These are phyloP conservation scores for Bradypodion ventrale DNA, from an alignment of 2,797 vertebrate genomes.

Conservation along the genomic window DNA sequence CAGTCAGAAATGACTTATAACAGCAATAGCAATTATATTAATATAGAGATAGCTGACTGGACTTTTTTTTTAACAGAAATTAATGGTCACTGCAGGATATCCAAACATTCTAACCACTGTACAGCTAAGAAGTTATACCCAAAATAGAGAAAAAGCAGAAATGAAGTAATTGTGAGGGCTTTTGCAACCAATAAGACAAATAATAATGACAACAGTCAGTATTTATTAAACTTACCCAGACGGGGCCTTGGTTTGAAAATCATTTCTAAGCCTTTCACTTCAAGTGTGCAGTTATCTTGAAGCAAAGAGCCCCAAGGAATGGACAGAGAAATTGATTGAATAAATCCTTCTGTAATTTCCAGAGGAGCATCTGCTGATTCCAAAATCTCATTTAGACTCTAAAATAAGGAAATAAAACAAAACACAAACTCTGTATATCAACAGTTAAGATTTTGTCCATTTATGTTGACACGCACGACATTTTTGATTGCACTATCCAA, in stretches of 20 bases:
- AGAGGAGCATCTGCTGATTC: constrained; percentile 95
- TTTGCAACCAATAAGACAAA: background rate
- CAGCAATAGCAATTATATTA: too few species aligned
- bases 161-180: background rate
- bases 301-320: constrained; percentile 95
- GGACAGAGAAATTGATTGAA: constrained; percentile 94
- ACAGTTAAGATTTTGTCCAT: constrained; percentile 14
- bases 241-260: constrained; percentile 93
- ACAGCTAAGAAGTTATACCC: background rate
- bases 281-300: constrained; percentile 94
- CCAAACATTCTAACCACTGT: background rate
- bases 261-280: constrained; percentile 92
- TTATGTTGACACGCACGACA: background rate
- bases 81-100: background rate
- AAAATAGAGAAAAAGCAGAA: background rate
- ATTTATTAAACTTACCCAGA: constrained; percentile 80
- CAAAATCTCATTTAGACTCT: constrained; percentile 97
- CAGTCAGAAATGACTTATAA: too few species aligned
- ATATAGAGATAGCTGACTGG: background rate
- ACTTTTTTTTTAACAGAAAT: background rate
- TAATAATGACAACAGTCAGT: background rate
- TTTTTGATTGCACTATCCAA: background rate
- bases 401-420: constrained; percentile 15
- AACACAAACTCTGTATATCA: constrained; percentile 19
- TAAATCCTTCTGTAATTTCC: constrained; percentile 95